Evolutionary conservation across 1,140 invertebrate genomes (phyloP).

Genomic region (Drosophila sturtevanti): DNA sequence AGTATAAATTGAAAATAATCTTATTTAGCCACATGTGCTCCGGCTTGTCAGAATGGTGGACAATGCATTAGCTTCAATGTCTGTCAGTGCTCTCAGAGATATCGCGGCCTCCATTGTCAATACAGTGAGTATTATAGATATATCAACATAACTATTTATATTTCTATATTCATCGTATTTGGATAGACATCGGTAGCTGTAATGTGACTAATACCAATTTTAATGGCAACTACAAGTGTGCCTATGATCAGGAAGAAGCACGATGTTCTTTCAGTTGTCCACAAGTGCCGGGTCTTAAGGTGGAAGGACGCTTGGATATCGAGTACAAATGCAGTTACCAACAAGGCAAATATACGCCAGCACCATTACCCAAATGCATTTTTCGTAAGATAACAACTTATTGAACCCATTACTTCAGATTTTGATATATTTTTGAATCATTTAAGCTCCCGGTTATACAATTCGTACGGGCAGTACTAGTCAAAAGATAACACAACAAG

Average conservation of each 20-base stretch:
- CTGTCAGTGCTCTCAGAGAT: constrained; percentile 90
- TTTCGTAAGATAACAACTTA: constrained; percentile 84
- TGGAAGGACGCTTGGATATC: constrained; percentile 76
- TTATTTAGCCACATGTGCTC: constrained; percentile 87
- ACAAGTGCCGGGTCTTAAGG: constrained; percentile 84
- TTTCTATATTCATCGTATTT: not conserved
- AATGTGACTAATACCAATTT: constrained; percentile 83
- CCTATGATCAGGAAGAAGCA: constrained; percentile 84
- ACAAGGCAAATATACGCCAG: constrained; percentile 87
- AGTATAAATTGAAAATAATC: not conserved
- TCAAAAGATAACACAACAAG: constrained; percentile 22
- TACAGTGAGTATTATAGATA: constrained; percentile 85
- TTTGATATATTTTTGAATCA: not conserved
- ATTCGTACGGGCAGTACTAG: constrained; percentile 37
- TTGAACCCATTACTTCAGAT: not conserved
- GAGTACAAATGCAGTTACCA: constrained; percentile 88
- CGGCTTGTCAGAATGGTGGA: constrained; percentile 90
- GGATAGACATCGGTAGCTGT: constrained; percentile 53
- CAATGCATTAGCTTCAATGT: constrained; percentile 88
- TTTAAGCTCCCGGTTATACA: constrained; percentile 61
- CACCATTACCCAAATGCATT: constrained; percentile 89
- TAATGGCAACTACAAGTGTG: constrained; percentile 90
- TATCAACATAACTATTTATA: not conserved
- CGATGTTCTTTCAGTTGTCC: constrained; percentile 88
- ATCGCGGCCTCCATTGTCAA: constrained; percentile 89